Conservation (phyloP, 2,797 vertebrate species). For the Catamblyrhynchus diadema region DNA sequence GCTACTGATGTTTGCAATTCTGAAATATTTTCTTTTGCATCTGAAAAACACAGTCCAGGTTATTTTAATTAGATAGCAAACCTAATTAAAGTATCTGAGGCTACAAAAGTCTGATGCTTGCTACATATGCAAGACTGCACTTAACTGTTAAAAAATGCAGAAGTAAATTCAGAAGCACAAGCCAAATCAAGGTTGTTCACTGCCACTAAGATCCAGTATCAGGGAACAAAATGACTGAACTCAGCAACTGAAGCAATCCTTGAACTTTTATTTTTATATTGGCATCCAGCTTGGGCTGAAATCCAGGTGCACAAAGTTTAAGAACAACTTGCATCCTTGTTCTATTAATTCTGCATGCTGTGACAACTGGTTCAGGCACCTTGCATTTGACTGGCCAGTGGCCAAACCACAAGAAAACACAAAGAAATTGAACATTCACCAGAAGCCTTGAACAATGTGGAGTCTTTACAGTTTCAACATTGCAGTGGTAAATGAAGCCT, state of each 20-base stretch:
- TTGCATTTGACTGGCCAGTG: background rate
- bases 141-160: background rate
- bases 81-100: background rate
- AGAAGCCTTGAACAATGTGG: background rate
- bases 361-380: background rate
- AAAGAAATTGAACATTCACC: background rate
- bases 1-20: background rate
- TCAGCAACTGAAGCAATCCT: background rate
- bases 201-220: background rate
- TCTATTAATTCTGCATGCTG: background rate
- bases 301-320: background rate
- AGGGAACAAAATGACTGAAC: background rate
- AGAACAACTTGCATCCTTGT: background rate
- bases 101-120: background rate
- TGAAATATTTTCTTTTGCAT: background rate
- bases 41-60: background rate
- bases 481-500: background rate
- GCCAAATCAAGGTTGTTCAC: background rate
- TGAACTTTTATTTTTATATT: background rate
- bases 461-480: background rate
- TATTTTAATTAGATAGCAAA: background rate
- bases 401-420: background rate
- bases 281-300: background rate
- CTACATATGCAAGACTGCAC: background rate
- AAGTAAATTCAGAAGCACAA: background rate